phyloP scores from a whole-genome alignment of 37 sponge, comb jelly and placozoan genomes.

The Amphimedon queenslandica region DNA sequence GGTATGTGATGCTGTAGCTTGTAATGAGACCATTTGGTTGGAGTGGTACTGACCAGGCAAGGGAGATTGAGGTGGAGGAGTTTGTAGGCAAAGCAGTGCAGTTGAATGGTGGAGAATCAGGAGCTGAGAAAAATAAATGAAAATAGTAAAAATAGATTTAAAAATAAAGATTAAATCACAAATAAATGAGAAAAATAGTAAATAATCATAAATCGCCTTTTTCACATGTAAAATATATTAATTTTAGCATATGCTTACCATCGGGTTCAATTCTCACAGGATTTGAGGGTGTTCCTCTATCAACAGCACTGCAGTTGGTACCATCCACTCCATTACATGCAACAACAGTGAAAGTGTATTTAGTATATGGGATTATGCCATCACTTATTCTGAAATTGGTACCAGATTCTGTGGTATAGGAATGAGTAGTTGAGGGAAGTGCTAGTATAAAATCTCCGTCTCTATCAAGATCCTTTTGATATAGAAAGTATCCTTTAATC shows the following conservation, averaged over 20 bases:
- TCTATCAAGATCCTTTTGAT: slow-evolving; percentile 4
- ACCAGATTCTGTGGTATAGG: not conserved
- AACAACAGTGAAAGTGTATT: slow-evolving; percentile 42
- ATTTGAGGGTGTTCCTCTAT: slow-evolving; percentile 1
- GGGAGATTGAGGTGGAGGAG: slow-evolving; percentile 17
- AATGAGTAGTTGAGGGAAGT: not conserved
- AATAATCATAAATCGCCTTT: no score
- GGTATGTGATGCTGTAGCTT: slow-evolving; percentile 13
- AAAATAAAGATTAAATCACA: not conserved
- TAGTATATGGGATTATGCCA: slow-evolving; percentile 47
- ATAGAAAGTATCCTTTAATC: slow-evolving; percentile 25
- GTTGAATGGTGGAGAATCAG: slow-evolving; percentile 16
- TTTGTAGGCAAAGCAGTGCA: not conserved
- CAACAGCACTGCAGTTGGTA: slow-evolving; percentile 40
- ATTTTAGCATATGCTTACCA: no score
- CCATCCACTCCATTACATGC: slow-evolving; percentile 50
- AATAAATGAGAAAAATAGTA: no score
- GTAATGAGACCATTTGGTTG: slow-evolving; percentile 28
- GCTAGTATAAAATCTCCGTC: not conserved
- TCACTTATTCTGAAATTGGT: slow-evolving; percentile 4
- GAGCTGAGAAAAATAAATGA: slow-evolving; percentile 14
- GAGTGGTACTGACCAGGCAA: slow-evolving; percentile 17
- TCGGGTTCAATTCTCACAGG: slow-evolving; percentile 28
- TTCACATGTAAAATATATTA: no score
- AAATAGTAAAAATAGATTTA: not conserved